phyloP scores from a whole-genome alignment of 2,797 vertebrate genomes.

The Lepidocolaptes lacrymiger region DNA sequence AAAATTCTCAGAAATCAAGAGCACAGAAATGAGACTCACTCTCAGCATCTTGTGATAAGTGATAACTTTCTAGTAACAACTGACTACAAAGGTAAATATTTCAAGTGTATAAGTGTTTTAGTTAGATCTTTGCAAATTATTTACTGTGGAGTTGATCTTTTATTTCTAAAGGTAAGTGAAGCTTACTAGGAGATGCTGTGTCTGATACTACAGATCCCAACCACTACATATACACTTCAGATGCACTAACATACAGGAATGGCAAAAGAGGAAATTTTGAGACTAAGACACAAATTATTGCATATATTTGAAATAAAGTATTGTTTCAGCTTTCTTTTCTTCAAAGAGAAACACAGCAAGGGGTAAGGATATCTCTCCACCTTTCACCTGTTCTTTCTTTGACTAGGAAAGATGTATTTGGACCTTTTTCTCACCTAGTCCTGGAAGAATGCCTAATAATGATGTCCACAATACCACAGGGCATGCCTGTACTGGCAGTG shows the following conservation, averaged over 20 bases:
- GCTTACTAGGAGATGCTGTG: background rate
- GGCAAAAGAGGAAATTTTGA: background rate
- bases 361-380: background rate
- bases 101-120: background rate
- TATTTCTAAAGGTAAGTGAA: background rate
- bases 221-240: background rate
- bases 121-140: background rate
- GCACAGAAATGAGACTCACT: background rate
- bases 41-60: background rate
- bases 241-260: background rate
- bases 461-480: background rate
- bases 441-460: background rate
- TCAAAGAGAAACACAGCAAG: background rate
- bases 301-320: background rate
- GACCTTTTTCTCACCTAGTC: background rate
- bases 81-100: background rate
- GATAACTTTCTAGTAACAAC: background rate
- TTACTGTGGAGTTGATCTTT: background rate
- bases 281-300: background rate
- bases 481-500: background rate
- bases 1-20: background rate
- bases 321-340: background rate
- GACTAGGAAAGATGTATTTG: background rate
- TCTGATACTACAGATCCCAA: background rate
- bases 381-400: background rate